phyloP scores from a whole-genome alignment of 30 jellyfish, hydroid and myxozoan genomes.

The Haliclystus octoradiatus region DNA sequence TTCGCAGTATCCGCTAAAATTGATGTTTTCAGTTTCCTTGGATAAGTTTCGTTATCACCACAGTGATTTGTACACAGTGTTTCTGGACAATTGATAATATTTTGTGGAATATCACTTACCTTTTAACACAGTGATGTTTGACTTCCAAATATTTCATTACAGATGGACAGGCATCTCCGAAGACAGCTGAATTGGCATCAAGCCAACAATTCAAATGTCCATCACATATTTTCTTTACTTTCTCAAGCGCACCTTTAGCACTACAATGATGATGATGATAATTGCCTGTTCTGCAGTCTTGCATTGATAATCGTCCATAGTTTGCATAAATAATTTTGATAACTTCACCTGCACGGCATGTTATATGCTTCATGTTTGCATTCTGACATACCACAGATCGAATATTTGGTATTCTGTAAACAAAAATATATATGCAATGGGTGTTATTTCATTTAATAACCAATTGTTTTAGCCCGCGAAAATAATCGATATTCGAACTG shows the following conservation, averaged over 20 bases:
- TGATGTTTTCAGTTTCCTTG: neutral
- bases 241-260: neutral
- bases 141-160: neutral
- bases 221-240: neutral
- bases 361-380: neutral
- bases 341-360: neutral
- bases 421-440: neutral
- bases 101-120: neutral
- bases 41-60: too few relatives aligned
- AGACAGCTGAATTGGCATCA: neutral
- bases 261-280: neutral
- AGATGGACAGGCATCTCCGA: neutral
- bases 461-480: too few relatives aligned
- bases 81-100: too few relatives aligned
- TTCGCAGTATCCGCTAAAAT: neutral
- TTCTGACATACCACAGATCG: neutral
- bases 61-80: too few relatives aligned
- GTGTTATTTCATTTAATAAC: too few relatives aligned
- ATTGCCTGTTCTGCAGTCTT: neutral
- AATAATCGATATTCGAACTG: too few relatives aligned
- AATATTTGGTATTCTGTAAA: neutral
- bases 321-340: neutral
- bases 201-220: neutral
- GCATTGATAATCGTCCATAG: neutral
- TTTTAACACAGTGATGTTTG: neutral